Evolutionary conservation across 2,888 invertebrate genomes (phyloP).

Genomic region (Clusia tigrina): DNA sequence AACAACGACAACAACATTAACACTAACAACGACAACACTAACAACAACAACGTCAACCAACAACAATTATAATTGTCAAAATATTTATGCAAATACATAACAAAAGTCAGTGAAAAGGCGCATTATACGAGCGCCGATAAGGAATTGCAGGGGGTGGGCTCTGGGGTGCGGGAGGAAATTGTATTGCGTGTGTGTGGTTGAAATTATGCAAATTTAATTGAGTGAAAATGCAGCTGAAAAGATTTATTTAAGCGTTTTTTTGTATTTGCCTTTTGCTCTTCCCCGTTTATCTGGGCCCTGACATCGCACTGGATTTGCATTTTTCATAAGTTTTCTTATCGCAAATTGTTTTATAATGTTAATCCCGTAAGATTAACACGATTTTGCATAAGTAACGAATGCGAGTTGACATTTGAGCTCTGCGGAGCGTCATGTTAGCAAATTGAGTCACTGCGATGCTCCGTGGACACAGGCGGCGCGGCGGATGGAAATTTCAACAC

Average conservation of each 20-base stretch:
- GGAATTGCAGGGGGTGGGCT: no score
- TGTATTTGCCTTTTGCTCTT: background rate
- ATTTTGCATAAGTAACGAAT: constrained; percentile 43
- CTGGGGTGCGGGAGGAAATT: no score
- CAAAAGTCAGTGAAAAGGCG: background rate
- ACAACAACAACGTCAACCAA: constrained; percentile 6
- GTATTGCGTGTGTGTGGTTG: no score
- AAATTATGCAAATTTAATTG: constrained; percentile 50
- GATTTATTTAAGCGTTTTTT: constrained; percentile 3
- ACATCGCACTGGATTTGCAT: constrained; percentile 36
- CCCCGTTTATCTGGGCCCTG: background rate
- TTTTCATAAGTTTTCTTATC: constrained; percentile 42
- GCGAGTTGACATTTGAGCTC: constrained; percentile 29
- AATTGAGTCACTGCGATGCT: background rate
- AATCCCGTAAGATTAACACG: constrained; percentile 52
- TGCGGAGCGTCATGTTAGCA: constrained; percentile 15
- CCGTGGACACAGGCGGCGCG: no score
- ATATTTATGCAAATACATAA: constrained; percentile 3
- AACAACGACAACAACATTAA: constrained; percentile 14
- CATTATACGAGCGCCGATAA: background rate
- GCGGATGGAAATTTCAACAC: no score
- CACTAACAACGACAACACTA: constrained; percentile 12
- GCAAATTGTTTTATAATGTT: constrained; percentile 56
- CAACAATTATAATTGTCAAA: constrained; percentile 34
- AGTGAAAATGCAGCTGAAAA: constrained; percentile 17